These are phyloP conservation scores for Megaceryle torquata DNA, from an alignment of 2,113 vertebrate species.

Conservation along the genomic window DNA sequence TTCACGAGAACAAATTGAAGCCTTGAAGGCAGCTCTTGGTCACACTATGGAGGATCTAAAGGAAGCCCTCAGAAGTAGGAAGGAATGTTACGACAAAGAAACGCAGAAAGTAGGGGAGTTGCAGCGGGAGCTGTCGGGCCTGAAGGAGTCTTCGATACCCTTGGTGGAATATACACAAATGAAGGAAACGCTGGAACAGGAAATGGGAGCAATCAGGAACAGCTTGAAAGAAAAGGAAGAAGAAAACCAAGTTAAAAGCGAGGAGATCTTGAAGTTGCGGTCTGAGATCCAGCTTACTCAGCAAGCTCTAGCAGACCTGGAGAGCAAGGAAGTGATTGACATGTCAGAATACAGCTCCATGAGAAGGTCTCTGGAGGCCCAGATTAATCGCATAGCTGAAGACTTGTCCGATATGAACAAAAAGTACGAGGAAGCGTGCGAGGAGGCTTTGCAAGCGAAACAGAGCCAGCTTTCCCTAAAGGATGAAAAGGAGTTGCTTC, in stretches of 20 bases:
- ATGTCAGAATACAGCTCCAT: conserved; percentile 73
- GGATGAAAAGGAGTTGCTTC: conserved; percentile 78
- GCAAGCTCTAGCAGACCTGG: conserved; percentile 74
- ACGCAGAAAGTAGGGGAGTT: conserved; percentile 62
- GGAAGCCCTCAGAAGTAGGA: conserved; percentile 73
- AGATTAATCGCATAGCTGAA: conserved; percentile 70
- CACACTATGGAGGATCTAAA: conserved; percentile 70
- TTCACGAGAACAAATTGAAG: conserved; percentile 71
- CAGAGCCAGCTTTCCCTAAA: conserved; percentile 74
- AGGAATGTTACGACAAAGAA: conserved; percentile 64
- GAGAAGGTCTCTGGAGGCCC: conserved; percentile 80
- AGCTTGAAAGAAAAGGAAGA: conserved; percentile 82
- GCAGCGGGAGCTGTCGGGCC: conserved; percentile 76
- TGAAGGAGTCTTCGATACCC: conserved; percentile 54
- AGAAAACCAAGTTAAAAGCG: conserved; percentile 64
- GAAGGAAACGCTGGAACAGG: conserved; percentile 75
- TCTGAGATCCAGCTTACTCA: conserved; percentile 77
- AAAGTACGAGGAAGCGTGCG: conserved; percentile 75
- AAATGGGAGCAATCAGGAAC: conserved; percentile 51
- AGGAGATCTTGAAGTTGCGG: conserved; percentile 77
- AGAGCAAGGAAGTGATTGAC: conserved; percentile 73
- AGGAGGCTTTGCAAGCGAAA: conserved; percentile 72
- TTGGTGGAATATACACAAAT: conserved; percentile 66
- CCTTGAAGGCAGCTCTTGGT: conserved; percentile 72
- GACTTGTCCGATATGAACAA: conserved; percentile 72